A percentile compares a stretch with the other conserved stretches of the same genome.
phyloP scores from a whole-genome alignment of 2,113 vertebrate genomes.

The Lasiurus cinereus region DNA sequence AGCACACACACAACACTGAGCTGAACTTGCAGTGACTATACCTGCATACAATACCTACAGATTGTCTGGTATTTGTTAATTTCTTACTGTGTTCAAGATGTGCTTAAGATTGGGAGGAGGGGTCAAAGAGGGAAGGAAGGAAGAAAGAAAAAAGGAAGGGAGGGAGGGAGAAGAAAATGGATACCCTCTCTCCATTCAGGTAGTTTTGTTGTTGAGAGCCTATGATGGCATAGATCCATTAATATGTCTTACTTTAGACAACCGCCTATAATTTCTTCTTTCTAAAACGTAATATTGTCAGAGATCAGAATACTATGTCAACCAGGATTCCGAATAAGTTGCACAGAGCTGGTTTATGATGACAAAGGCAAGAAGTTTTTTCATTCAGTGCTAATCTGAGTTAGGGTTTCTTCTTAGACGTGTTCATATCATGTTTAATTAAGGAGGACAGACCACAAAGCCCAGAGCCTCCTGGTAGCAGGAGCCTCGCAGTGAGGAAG shows the following conservation, averaged over 20 bases:
- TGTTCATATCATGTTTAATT: slow-evolving; percentile 19
- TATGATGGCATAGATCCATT: not conserved
- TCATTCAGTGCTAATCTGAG: not conserved
- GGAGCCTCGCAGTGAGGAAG: not conserved
- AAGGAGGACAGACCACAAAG: not conserved
- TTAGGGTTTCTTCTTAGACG: not conserved
- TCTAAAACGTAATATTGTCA: not conserved
- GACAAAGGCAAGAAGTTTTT: slow-evolving; percentile 29
- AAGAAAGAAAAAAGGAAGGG: not conserved
- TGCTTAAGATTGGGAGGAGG: not conserved
- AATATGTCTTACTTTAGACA: not conserved
- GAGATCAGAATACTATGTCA: not conserved
- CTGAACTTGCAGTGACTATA: not conserved
- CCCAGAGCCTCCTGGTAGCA: not conserved
- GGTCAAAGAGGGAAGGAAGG: no score
- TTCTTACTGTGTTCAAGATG: not conserved
- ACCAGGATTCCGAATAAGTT: not conserved
- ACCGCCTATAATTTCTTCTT: not conserved
- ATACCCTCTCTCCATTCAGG: not conserved
- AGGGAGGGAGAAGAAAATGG: no score
- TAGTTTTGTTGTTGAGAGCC: not conserved
- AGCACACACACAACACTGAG: not conserved
- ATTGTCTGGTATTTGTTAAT: not conserved
- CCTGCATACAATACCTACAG: not conserved
- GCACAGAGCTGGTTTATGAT: not conserved